Evolutionary conservation across 2,797 vertebrate species (phyloP).

Genomic region (Rhyacichthys aspro): DNA sequence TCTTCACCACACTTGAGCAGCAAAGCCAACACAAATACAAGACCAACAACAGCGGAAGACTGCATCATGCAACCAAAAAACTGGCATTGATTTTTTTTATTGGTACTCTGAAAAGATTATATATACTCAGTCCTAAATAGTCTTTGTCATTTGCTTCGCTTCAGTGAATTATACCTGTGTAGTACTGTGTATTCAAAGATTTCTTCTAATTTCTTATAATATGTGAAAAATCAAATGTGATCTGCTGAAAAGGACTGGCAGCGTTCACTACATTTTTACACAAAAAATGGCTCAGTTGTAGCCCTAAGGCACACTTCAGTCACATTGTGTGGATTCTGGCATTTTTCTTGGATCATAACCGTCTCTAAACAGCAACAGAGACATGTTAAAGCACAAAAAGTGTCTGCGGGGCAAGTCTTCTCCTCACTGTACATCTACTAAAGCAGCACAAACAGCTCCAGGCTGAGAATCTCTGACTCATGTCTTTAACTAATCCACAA

Average conservation of each 20-base stretch:
- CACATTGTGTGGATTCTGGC: conserved; percentile 48
- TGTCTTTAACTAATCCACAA: conserved; percentile 30
- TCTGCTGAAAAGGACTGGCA: conserved; percentile 29
- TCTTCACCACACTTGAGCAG: conserved; percentile 24
- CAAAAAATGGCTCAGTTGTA: conserved; percentile 20
- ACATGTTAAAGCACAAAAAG: conserved; percentile 24
- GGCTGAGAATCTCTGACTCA: conserved; percentile 39
- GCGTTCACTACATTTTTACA: conserved; percentile 16
- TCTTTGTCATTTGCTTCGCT: conserved; percentile 34
- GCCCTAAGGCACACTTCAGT: conserved; percentile 54
- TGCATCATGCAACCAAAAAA: conserved; percentile 20
- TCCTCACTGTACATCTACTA: conserved; percentile 30
- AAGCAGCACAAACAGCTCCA: conserved; percentile 25
- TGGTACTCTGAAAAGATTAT: conserved; percentile 16
- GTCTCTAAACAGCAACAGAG: conserved; percentile 45
- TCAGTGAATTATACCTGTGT: conserved; percentile 36
- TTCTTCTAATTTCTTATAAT: conserved; percentile 27
- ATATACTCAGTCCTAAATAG: conserved; percentile 27
- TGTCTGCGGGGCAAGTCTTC: conserved; percentile 29
- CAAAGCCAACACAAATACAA: conserved; percentile 17
- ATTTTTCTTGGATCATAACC: conserved; percentile 46
- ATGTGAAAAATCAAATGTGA: conserved; percentile 35
- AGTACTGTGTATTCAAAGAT: conserved; percentile 18
- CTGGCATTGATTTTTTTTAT: conserved; percentile 36
- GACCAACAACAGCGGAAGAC: conserved; percentile 9